Percentiles rank a stretch among this genome's conserved stretches.
phyloP scores from a whole-genome alignment of 2,888 invertebrate species.

The Epiperipatus broadwayi region DNA sequence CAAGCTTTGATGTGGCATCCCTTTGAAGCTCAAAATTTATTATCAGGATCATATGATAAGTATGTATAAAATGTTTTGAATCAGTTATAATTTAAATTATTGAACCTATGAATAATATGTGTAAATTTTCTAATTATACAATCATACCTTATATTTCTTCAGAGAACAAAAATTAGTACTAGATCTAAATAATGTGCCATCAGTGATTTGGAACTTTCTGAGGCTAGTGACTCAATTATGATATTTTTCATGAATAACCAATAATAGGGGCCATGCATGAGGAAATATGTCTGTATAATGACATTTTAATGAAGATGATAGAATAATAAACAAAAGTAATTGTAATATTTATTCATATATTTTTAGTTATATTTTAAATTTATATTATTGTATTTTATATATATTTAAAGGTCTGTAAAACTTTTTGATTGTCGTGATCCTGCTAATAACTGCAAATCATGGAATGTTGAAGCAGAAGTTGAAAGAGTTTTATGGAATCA shows the following conservation, averaged over 20 bases:
- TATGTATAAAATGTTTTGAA: conserved; percentile 20
- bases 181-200: no score
- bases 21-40: conserved; percentile 54
- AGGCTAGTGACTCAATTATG: no score
- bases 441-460: conserved; percentile 39
- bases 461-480: conserved; percentile 58
- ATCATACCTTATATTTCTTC: no score
- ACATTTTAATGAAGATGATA: conserved; percentile 12
- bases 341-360: conserved; percentile 1
- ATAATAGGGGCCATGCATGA: no score
- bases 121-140: no score
- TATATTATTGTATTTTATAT: conserved; percentile 12
- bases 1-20: conserved; percentile 68
- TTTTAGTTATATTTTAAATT: neutral
- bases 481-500: conserved; percentile 71
- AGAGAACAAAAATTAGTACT: no score
- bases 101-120: no score
- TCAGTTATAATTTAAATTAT: neutral
- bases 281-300: conserved; percentile 13
- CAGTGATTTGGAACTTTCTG: no score
- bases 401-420: conserved; percentile 40
- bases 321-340: conserved; percentile 8
- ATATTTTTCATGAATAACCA: no score
- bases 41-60: conserved; percentile 64
- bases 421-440: conserved; percentile 57